A percentile compares a stretch with the other conserved stretches of the same genome.
Conservation (phyloP, 2,888 invertebrate genomes). For the Pollenia labialis region DNA sequence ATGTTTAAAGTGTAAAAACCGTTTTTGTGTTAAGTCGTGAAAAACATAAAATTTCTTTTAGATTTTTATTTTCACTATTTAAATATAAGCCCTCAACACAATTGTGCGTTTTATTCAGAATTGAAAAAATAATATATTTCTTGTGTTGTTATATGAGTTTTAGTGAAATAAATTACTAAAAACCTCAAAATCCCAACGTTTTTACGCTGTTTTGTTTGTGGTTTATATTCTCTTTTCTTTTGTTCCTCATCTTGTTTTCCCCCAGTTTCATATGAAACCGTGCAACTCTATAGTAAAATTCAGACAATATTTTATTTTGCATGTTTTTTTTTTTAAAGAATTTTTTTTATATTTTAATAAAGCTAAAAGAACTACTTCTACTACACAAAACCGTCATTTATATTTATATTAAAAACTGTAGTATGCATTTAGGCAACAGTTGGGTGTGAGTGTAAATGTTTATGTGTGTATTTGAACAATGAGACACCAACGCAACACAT, state of each 20-base stretch:
- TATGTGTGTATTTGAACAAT: not conserved
- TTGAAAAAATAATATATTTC: slow-evolving; percentile 19
- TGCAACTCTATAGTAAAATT: slow-evolving; percentile 55
- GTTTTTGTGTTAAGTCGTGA: not conserved
- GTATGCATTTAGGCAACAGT: slow-evolving; percentile 62
- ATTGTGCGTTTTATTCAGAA: not conserved
- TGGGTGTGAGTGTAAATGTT: slow-evolving; percentile 7
- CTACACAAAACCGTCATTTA: slow-evolving; percentile 48
- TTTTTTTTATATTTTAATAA: slow-evolving; percentile 62
- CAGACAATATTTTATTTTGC: slow-evolving; percentile 31
- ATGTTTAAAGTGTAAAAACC: no score
- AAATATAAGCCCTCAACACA: slow-evolving; percentile 4
- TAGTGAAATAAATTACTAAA: slow-evolving; percentile 61
- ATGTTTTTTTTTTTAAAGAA: not conserved
- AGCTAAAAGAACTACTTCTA: slow-evolving; percentile 40
- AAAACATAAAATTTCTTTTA: not conserved
- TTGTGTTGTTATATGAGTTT: not conserved
- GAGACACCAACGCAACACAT: not conserved
- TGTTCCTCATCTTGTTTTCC: not conserved
- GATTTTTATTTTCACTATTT: not conserved
- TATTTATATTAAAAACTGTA: slow-evolving; percentile 42
- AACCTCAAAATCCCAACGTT: slow-evolving; percentile 17
- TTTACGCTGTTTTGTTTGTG: slow-evolving; percentile 51
- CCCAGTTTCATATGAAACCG: slow-evolving; percentile 30
- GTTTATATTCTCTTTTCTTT: not conserved